Conservation (phyloP, 2,113 vertebrate species). For the Panthera uncia region DNA sequence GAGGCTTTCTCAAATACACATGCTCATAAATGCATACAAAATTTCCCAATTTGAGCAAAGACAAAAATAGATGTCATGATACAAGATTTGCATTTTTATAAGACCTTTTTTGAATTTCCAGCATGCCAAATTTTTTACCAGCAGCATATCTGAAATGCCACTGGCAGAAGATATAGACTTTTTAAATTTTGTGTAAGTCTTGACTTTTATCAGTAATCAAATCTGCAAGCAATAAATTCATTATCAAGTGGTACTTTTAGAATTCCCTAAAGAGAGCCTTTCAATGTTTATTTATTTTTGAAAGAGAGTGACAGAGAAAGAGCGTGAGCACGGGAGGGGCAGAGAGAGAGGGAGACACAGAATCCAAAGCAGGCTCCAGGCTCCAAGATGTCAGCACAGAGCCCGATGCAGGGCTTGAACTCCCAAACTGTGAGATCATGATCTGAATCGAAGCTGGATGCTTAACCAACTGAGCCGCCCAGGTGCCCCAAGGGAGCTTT, state of each 20-base stretch:
- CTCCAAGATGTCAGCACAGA: no score
- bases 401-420: no score
- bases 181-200: neutral
- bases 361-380: no score
- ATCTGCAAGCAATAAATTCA: neutral
- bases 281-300: neutral
- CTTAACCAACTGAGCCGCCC: no score
- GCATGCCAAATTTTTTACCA: neutral
- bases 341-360: no score
- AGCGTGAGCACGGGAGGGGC: no score
- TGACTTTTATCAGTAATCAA: constrained; percentile 1
- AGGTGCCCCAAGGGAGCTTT: neutral
- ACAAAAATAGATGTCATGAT: neutral
- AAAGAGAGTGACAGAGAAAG: no score
- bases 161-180: neutral
- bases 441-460: no score
- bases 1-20: neutral
- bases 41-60: neutral
- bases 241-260: neutral
- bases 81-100: neutral
- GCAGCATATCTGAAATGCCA: neutral
- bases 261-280: neutral
- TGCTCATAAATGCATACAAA: neutral
- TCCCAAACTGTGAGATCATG: no score
- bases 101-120: neutral